Evolutionary conservation across 2,113 vertebrate genomes (phyloP).

Genomic region (Corythornis madagascariensis): DNA sequence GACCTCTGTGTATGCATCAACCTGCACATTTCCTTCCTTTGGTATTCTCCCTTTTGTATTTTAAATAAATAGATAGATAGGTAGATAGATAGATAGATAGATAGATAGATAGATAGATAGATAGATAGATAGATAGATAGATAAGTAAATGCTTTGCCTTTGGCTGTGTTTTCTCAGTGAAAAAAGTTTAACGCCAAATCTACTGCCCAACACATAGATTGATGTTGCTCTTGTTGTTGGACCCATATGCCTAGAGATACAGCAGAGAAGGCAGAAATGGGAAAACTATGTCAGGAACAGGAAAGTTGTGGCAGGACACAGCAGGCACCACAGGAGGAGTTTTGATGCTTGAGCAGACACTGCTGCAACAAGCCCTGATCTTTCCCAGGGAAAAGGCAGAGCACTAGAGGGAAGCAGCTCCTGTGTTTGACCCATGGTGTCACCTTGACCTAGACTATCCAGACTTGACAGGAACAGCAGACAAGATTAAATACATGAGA

Average conservation of each 20-base stretch:
- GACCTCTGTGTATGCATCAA: background rate
- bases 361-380: background rate
- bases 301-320: background rate
- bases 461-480: background rate
- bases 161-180: background rate
- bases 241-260: background rate
- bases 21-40: background rate
- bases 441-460: background rate
- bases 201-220: background rate
- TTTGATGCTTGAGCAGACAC: fast-evolving
- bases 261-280: background rate
- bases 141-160: background rate
- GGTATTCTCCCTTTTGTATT: background rate
- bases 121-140: no score
- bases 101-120: no score
- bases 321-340: background rate
- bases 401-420: background rate
- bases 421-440: background rate
- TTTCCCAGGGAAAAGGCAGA: background rate
- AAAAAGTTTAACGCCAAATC: background rate
- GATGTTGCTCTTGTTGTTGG: background rate
- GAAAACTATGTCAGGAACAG: background rate
- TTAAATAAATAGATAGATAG: no score
- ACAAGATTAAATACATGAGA: background rate
- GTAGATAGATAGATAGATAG: no score